phyloP scores from a whole-genome alignment of 2,888 invertebrate species.

The Nomada goodeniana region DNA sequence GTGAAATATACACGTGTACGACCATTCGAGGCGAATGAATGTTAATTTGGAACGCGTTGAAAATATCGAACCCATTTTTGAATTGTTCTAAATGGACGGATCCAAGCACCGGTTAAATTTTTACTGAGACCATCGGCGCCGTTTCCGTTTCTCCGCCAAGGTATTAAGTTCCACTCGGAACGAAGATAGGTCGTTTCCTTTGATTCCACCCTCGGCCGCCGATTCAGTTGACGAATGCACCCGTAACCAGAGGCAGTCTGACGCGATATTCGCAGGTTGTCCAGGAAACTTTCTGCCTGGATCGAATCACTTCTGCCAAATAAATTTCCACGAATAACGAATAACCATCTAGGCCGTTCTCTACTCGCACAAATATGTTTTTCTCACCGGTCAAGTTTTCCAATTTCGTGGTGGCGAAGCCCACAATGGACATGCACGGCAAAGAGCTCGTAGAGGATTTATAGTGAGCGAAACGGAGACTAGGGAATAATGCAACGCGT shows the following conservation, averaged over 20 bases:
- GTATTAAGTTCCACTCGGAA: no score
- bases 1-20: no score
- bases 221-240: conserved; percentile 14
- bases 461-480: not conserved
- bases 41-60: not conserved
- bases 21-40: no score
- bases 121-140: not conserved
- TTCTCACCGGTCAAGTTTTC: not conserved
- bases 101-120: not conserved
- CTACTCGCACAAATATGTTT: not conserved
- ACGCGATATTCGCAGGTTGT: conserved; percentile 6
- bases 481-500: conserved; percentile 16
- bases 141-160: not conserved
- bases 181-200: not conserved
- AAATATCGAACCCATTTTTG: no score
- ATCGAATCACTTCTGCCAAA: not conserved
- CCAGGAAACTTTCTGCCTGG: not conserved
- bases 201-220: not conserved
- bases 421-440: not conserved
- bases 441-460: not conserved
- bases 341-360: not conserved
- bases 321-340: not conserved
- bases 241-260: not conserved
- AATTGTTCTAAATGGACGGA: no score
- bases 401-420: not conserved